Evolutionary conservation across 1,140 invertebrate species (phyloP), one percentile per base, ranked within the genome.

Genomic region (Brachionus manjavacas): DNA sequence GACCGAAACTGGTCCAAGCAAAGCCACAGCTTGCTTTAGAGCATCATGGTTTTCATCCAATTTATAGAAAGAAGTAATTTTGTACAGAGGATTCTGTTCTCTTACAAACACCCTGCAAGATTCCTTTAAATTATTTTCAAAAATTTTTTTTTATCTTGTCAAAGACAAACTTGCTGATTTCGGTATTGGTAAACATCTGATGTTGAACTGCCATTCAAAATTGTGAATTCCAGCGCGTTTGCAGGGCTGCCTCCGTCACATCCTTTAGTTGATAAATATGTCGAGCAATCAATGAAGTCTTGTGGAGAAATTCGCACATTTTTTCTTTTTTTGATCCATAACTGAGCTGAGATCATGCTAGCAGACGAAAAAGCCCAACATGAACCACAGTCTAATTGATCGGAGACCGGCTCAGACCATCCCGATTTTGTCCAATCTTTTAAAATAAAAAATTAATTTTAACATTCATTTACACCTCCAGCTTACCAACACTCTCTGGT

Each of bases 1-100:
- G 88, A 92, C 91, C 9, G 90, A 90, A 66, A 92, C 86, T 11
- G 96, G 95, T n/a, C 96, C 95, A 85, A 95, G 90, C 3, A 93
- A 95, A 68, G 95, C 95, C 84, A 97, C 91, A 31, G 89, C 90
- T 83, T 87, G 83, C 85, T 87, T 86, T 39, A 91, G 85, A 8
- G 85, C 85, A 66, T 89, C 88, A 84, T 85, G 78, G 7, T 84
- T 86, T 9, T 43, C 70, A 52, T 84, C 60, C 55, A 72, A 23
- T 72, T 72, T 16, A 16, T 39, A 72, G 23, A 72, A 72, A 14
- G 68, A 72, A 41, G 31, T 72, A 8, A 72, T 72, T 39, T 72
- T 72, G 35, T 43, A 72, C 35, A 72, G 12, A 41, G 68, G 68
- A 72, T 41, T 72, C n/a, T 35, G n/a, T 6, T 72, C 1, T 43